Base-by-base conservation (phyloP, 2,797 vertebrate genomes). In the Tapera naevia region DNA sequence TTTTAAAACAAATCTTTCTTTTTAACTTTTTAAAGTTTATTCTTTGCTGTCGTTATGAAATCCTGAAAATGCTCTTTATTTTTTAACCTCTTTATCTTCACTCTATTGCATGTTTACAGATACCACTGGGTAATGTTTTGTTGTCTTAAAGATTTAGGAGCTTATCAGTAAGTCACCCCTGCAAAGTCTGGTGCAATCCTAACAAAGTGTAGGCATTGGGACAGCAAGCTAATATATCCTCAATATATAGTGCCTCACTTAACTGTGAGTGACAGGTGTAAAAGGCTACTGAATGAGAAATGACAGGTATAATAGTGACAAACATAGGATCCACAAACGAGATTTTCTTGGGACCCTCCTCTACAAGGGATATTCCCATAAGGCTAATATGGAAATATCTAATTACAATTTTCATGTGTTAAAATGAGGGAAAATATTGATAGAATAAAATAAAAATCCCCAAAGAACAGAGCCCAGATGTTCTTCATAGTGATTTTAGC, bases 381-480 rank as follows among this genome's bases (percentile, higher is more conserved):
- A 93, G 76, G 70, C 35, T 86, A 88, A 86, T 91, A 76, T 53
- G 35, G 73, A 48, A 91, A 70, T 88, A 93, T 50, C 82, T 96
- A 93, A 94, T 96, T 93, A 83, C 66, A 91, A 88, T 89, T 95
- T 91, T 95, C 72, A 81, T 95, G 79, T 93, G 75, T 85, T 94
- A 95, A 93, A 96, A 92, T 0, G 7, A 78, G 56, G 50, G 50
- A 95, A 95, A 93, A 85, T 85, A 93, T 95, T 91, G 92, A 92
- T 82, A 93, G 84, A 93, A 95, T 97, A 95, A 95, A 96, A 93
- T 18, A 89, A 61, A 93, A 95, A 86, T 80, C 84, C 65, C 84
- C 28, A 41, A 83, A 93, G 91, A 94, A 92, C 54, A 86, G 61
- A 74, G 50, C n/a, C 91, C 94, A 95, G 88, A 95, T 95, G 95